A percentile compares a stretch with the other conserved stretches of the same genome.
Evolutionary conservation across 2,797 vertebrate genomes (phyloP).

Genomic region (Epinephelus coioides): DNA sequence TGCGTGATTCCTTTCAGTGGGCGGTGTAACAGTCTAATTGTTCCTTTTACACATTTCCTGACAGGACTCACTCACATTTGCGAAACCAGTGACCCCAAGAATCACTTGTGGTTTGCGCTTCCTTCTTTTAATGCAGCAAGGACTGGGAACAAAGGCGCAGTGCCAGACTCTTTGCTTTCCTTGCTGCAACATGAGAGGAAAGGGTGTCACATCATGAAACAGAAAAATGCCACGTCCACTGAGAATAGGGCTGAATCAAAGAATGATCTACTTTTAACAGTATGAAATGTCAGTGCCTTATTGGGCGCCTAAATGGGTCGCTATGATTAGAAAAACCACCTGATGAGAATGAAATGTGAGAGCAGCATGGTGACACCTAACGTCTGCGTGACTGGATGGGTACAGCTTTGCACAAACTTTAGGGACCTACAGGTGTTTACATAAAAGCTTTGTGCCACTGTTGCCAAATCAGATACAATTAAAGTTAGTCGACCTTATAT

Average conservation of each 20-base stretch:
- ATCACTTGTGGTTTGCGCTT: constrained; percentile 31
- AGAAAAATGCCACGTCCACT: constrained; percentile 48
- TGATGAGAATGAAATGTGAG: constrained; percentile 34
- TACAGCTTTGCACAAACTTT: neutral
- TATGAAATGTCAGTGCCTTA: constrained; percentile 31
- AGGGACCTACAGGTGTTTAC: neutral
- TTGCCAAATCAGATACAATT: too few relatives aligned
- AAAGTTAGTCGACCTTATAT: too few relatives aligned
- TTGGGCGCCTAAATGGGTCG: constrained; percentile 59
- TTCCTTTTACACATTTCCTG: constrained; percentile 8
- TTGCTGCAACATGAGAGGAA: neutral
- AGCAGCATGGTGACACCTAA: neutral
- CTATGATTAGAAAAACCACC: constrained; percentile 66
- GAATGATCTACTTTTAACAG: constrained; percentile 56
- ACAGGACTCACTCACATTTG: constrained; percentile 1
- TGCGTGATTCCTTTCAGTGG: neutral
- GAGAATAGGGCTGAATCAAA: constrained; percentile 41
- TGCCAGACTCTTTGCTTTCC: neutral
- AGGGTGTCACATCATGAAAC: neutral
- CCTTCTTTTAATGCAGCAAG: constrained; percentile 5
- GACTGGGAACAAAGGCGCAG: constrained; percentile 14
- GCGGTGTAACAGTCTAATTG: neutral
- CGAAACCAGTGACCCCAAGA: neutral
- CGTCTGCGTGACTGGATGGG: neutral
- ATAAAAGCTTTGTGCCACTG: neutral